Base-by-base conservation (phyloP, 2,113 vertebrate species). In the Caranx ignobilis region DNA sequence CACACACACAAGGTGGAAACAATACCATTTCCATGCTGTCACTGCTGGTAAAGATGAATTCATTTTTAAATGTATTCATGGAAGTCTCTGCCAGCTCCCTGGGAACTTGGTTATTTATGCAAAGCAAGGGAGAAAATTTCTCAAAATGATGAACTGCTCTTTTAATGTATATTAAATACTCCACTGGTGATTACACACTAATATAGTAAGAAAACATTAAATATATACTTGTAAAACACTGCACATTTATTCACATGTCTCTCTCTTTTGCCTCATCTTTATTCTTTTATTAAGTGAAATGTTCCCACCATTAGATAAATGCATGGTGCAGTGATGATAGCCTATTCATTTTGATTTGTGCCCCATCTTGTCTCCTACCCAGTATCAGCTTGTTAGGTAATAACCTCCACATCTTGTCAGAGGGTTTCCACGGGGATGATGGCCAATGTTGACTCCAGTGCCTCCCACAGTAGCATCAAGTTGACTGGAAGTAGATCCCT, bases 391-490 rank as follows among this genome's bases (percentile, higher is more conserved):
- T 79, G 67, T 76, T 73, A 68, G 77, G 84, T 76, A 77, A 80
- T 75, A 86, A 82, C 77, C 75, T 84, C 55, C 32, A 48, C 57
- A 73, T 79, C 74, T 55, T 79, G 77, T 86, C 73, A 66, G 65
- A 60, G 57, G 75, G 65, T 86, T 72, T 73, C 67, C 67, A 70
- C 45, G 26, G 65, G 66, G 78, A 87, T 12, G 52, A 57, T 11
- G 32, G 81, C 77, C 81, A 85, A 64, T 90, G 87, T 87, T 88
- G 83, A 85, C 79, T 73, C 71, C 72, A 74, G 45, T 64, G 81
- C 81, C 74, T 89, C 60, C 81, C 77, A 74, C 48, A 87, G 77
- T 62, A 65, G 76, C 77, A 83, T 76, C 71, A 79, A 86, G 83
- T 82, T 79, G 77, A 84, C 76, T 81, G 71, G 83, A 84, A 81